Base-by-base conservation (phyloP, 2,888 invertebrate species). In the Caenorhabditis becei region DNA sequence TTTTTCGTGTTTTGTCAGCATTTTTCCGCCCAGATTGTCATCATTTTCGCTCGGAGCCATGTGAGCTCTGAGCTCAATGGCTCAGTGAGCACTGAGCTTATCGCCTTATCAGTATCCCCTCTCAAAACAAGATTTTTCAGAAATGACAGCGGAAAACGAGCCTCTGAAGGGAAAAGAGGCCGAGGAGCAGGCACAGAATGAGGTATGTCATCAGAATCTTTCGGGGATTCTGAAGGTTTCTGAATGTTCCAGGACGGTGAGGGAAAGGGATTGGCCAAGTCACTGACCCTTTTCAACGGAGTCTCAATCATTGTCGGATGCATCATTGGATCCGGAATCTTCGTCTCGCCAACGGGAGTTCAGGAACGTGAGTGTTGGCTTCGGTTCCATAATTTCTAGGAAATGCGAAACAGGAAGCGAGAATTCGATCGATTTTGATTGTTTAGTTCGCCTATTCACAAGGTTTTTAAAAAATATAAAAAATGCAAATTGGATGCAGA, bases 291-390 rank as follows among this genome's bases (percentile, higher is more conserved):
- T 49, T 86, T 87, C 83, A 89, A 90, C 75, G 90, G 89, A 41
- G 87, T 90, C 32, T 86, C 88, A 11, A 90, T 90, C 77, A 90
- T 89, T 65, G 86, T 89, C 51, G 90, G 90, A 47, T 90, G 89
- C 63, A 90, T 90, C 37, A 90, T 90, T 72, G 90, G 88, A 78
- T 78, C 84, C 44, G 90, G 90, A 28, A 90, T 90, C 66, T 90
- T 90, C 70, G 84, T 90, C 3, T 86, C 86, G 7, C 90, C 90
- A 1, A 88, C 90, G n/a, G 90, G 89, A 56, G 90, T 90, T 18
- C 90, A 90, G 71, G 86, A 86, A 80, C 81, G 89, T 89, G 11
- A 63, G 82, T 71, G 10, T 10, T 32, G n/a, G n/a, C n/a, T 32
- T 10, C 32, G 4, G 32, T 32, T 32, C 10, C 32, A 32, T 32